Evolutionary conservation across 2,888 invertebrate genomes (phyloP).

Genomic region (Neoaliturus tenellus): DNA sequence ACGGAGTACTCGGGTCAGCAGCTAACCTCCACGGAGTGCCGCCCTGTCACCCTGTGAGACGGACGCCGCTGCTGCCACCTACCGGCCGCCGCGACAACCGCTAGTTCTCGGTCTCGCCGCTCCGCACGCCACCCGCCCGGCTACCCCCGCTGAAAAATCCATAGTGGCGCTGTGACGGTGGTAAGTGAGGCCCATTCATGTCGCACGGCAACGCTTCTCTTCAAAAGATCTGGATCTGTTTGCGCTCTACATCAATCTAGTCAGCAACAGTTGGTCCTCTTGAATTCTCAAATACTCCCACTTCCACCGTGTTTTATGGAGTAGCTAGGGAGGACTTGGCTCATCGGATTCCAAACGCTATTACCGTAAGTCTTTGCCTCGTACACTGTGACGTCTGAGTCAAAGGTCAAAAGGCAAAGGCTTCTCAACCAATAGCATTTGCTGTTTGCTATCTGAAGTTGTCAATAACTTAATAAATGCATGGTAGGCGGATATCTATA

Average conservation of each 20-base stretch:
- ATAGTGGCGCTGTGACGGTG: neutral
- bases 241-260: neutral
- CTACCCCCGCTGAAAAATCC: conserved; percentile 33
- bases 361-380: too few relatives aligned
- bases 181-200: conserved; percentile 25
- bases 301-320: neutral
- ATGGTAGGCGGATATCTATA: too few relatives aligned
- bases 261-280: conserved; percentile 5
- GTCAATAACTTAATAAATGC: too few relatives aligned
- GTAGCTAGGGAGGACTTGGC: too few relatives aligned
- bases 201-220: conserved; percentile 3
- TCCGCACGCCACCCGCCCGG: neutral
- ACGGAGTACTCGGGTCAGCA: conserved; percentile 6
- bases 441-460: too few relatives aligned
- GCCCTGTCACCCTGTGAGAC: conserved; percentile 5
- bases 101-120: conserved; percentile 21
- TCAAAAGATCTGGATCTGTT: conserved; percentile 18
- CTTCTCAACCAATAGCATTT: too few relatives aligned
- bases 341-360: too few relatives aligned
- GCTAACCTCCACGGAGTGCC: conserved; percentile 9
- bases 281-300: neutral
- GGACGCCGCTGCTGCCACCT: conserved; percentile 26
- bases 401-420: too few relatives aligned
- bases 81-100: conserved; percentile 34
- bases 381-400: too few relatives aligned